phyloP scores from a whole-genome alignment of 1,140 invertebrate species.

The Drosophila novamexicana region DNA sequence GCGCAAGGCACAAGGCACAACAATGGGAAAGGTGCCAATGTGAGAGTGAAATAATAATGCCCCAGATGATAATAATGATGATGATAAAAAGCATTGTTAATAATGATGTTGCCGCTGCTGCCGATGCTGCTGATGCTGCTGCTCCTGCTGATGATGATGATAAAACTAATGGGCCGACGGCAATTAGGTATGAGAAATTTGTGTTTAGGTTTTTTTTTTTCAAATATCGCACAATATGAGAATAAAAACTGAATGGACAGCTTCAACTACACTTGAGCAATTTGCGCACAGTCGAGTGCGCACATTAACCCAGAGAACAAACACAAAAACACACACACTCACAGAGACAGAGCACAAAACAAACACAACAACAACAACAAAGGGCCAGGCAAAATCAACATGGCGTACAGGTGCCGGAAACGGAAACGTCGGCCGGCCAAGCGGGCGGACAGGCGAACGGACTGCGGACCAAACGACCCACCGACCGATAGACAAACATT shows the following conservation, averaged over 20 bases:
- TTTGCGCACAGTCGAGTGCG: conserved; percentile 80
- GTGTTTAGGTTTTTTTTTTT: conserved; percentile 40
- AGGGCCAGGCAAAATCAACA: conserved; percentile 69
- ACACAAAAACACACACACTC: conserved; percentile 24
- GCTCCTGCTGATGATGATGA: conserved; percentile 48
- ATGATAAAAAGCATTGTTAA: conserved; percentile 41
- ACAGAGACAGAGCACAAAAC: conserved; percentile 37
- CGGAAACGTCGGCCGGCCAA: conserved; percentile 73
- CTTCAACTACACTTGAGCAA: conserved; percentile 81
- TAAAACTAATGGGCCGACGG: conserved; percentile 71
- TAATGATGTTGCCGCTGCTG: conserved; percentile 48
- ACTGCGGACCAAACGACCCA: conserved; percentile 43
- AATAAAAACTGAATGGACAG: conserved; percentile 56
- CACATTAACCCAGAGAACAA: conserved; percentile 72
- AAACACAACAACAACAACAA: conserved; percentile 51
- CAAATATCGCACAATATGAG: conserved; percentile 39
- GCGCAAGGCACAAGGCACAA: conserved; percentile 26
- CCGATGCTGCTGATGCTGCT: conserved; percentile 27
- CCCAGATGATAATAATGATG: conserved; percentile 54
- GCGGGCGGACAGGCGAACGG: conserved; percentile 23
- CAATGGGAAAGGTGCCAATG: conserved; percentile 70
- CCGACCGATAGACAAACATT: conserved; percentile 69
- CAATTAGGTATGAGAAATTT: conserved; percentile 73
- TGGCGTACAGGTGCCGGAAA: conserved; percentile 75
- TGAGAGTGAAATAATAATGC: conserved; percentile 66